Base-by-base conservation (phyloP, 92 coral and sea anemone species). In the Paramuricea clavata region DNA sequence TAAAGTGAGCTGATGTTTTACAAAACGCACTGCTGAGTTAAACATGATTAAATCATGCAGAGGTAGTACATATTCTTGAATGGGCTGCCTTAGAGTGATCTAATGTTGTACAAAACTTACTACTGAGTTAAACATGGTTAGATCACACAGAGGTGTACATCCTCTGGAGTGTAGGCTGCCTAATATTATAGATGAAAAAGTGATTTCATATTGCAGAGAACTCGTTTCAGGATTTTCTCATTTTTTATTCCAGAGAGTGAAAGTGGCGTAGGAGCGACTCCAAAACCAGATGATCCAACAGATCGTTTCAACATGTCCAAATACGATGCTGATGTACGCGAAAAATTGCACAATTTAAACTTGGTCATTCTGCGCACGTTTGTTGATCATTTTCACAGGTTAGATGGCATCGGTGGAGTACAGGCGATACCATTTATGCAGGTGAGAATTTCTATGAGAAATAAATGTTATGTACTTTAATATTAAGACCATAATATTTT, bases 341-440 rank as follows among this genome's bases (percentile, higher is more conserved):
- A 92, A 71, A 85, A 87, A 68, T 85, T 95, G 21, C 99, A 96
- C 84, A 83, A 93, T 15, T 78, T 96, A 17, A 93, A 94, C 60
- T 65, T 96, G 27, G 73, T 95, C 67, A 93, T 96, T 7, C 89
- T 96, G 41, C 97, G 93, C 67, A 88, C 88, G 62, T 88, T 96
- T 86, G 69, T 96, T 41, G 78, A 90, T 15, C 97, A 96, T 70
- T 81, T 96, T 34, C 97, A 94, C 21, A 82, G 86, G 87, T 88
- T 96, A 11, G 90, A 88, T 43, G 94, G 92, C 1, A 94, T 94
- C 3, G 94, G 93, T 19, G 99, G 99, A 17, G 95, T 96, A n/a
- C 93, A 94, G 71, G 97, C 99, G 17, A 96, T 96, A 54, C 99
- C 99, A 0, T 94, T 92, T 78, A 96, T 96, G 99, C 99, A 96